phyloP scores from a whole-genome alignment of 1,140 invertebrate species.

The Delia radicum region DNA sequence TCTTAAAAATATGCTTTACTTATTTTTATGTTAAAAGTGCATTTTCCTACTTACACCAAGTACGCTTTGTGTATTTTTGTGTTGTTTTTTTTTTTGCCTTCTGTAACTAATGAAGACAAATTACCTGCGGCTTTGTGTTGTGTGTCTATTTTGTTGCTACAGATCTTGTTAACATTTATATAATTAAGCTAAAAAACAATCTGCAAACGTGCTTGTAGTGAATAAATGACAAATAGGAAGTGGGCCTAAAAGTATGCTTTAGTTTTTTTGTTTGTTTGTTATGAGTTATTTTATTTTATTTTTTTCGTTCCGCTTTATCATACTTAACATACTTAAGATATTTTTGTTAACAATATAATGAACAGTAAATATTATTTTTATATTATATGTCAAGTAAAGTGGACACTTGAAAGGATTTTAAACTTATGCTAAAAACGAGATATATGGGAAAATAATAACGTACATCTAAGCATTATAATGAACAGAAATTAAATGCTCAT shows the following conservation, averaged over 20 bases:
- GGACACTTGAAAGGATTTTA: background rate
- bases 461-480: too few relatives aligned
- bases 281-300: background rate
- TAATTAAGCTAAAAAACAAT: background rate
- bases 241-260: background rate
- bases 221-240: background rate
- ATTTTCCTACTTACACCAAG: background rate
- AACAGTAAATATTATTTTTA: slow-evolving; percentile 5
- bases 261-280: background rate
- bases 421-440: background rate
- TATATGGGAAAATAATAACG: too few relatives aligned
- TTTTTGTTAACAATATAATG: background rate
- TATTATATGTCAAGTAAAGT: background rate
- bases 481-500: too few relatives aligned
- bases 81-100: background rate
- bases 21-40: background rate
- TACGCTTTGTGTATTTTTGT: background rate
- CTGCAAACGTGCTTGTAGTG: background rate
- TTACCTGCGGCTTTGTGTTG: background rate
- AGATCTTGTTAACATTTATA: background rate
- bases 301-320: background rate
- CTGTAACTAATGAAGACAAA: background rate
- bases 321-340: background rate
- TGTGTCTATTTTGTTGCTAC: background rate
- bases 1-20: background rate